These are phyloP conservation scores for Lepidurus arcticus DNA, from an alignment of 1,140 invertebrate species.

Conservation along the genomic window DNA sequence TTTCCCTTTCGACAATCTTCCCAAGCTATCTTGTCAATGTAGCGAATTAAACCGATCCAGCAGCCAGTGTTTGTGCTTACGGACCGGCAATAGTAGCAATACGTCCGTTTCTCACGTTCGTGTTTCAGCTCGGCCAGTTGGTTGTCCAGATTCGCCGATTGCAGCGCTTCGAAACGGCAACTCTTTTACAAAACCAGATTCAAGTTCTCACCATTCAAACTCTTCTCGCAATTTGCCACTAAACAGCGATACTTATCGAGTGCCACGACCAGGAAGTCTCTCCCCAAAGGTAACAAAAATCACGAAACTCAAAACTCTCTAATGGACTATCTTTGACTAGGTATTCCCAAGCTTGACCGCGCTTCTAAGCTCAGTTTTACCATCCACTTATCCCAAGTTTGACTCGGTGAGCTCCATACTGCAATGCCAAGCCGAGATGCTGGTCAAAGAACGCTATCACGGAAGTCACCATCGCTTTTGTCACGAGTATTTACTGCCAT, in stretches of 20 bases:
- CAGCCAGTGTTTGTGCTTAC: not conserved
- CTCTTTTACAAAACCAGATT: not conserved
- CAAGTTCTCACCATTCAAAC: not conserved
- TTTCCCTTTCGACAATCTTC: not conserved
- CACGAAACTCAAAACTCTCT: not conserved
- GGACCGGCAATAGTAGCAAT: not conserved
- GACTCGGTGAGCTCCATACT: not conserved
- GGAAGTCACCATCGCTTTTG: slow-evolving; percentile 3
- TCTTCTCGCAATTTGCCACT: not conserved
- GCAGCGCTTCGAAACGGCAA: not conserved
- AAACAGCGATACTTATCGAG: not conserved
- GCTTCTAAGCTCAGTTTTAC: not conserved
- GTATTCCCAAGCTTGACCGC: not conserved
- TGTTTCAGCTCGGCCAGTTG: not conserved
- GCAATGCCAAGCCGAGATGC: not conserved
- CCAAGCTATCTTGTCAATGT: not conserved
- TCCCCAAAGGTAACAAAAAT: not conserved
- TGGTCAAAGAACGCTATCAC: not conserved
- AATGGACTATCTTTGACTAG: not conserved
- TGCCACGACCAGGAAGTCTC: slow-evolving; percentile 6
- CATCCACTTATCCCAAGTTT: not conserved
- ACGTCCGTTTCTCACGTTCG: not conserved
- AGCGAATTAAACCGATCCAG: not conserved
- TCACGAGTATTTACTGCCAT: slow-evolving; percentile 8
- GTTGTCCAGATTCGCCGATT: not conserved